These are phyloP conservation scores for Tylochromis polylepis DNA, from an alignment of 2,113 vertebrate genomes.

Conservation along the genomic window DNA sequence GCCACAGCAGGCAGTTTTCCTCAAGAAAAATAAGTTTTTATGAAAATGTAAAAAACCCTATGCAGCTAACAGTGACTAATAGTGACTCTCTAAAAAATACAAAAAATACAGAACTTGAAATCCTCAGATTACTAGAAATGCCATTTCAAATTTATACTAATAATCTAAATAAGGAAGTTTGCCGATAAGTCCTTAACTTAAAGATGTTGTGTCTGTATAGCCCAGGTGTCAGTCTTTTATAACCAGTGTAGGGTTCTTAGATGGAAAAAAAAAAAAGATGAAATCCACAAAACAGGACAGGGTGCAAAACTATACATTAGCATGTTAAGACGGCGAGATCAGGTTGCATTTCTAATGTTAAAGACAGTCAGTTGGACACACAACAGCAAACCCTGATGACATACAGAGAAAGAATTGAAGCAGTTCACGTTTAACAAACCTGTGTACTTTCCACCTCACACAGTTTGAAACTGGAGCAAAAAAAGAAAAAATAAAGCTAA, in stretches of 20 bases:
- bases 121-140: not conserved
- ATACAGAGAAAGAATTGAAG: not conserved
- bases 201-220: not conserved
- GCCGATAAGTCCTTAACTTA: not conserved
- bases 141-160: not conserved
- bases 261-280: accelerated
- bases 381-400: not conserved
- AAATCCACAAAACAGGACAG: not conserved
- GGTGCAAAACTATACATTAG: not conserved
- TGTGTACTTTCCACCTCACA: too few relatives aligned
- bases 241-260: not conserved
- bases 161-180: not conserved
- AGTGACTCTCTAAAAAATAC: not conserved
- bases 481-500: not conserved
- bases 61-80: accelerated
- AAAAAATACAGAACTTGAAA: not conserved
- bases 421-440: not conserved
- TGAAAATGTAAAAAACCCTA: not conserved
- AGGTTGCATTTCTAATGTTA: not conserved
- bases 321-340: not conserved
- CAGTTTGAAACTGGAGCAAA: not conserved
- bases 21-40: not conserved
- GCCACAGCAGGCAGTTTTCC: not conserved
- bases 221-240: not conserved
- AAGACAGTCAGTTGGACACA: not conserved